Evolutionary conservation across 2,888 invertebrate genomes (phyloP).

Genomic region (Trachelus troglodyta): DNA sequence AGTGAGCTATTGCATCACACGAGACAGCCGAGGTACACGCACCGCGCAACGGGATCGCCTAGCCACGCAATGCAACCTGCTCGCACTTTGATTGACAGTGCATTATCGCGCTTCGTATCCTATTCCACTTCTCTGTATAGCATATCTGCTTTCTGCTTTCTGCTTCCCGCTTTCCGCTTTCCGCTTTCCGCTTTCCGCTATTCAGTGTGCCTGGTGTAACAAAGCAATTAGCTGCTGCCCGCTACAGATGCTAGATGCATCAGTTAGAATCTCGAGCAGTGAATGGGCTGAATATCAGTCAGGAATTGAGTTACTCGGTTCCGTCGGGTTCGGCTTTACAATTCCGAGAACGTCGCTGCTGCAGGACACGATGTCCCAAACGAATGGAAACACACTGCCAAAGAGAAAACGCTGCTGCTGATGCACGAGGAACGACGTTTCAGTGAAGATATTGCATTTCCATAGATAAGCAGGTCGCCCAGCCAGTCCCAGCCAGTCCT

Average conservation of each 20-base stretch:
- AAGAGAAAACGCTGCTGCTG: no score
- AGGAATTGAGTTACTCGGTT: no score
- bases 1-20: constrained; percentile 33
- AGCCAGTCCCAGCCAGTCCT: not conserved
- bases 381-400: no score
- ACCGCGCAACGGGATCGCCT: constrained; percentile 29
- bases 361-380: no score
- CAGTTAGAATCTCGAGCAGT: no score
- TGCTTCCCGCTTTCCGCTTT: no score
- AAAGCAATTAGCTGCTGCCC: constrained; percentile 38
- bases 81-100: constrained; percentile 39
- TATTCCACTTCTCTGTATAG: constrained; percentile 6
- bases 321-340: no score
- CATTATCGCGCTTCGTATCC: constrained; percentile 34
- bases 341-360: no score
- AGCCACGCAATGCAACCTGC: constrained; percentile 29
- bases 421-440: not conserved
- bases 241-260: no score
- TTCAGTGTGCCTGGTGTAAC: constrained; percentile 24
- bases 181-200: no score
- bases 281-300: no score
- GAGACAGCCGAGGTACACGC: constrained; percentile 25
- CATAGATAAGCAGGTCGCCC: constrained; percentile 26
- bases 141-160: no score
- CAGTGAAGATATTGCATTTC: constrained; percentile 24